Conservation (phyloP, 2,888 invertebrate genomes). For the Anorthoa munda region DNA sequence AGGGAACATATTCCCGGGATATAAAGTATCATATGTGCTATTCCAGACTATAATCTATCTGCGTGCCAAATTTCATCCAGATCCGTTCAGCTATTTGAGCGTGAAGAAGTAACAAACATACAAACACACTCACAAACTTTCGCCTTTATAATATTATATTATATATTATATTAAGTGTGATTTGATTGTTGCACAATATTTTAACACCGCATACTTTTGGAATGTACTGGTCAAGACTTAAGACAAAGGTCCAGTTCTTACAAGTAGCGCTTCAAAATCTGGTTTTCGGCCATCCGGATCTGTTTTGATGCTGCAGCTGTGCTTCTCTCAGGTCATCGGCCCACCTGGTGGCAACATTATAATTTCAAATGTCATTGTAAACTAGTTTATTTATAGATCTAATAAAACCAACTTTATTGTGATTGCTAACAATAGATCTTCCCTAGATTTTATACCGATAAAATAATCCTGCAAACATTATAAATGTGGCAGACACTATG, state of each 20-base stretch:
- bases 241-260: not conserved
- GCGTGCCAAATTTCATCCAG: too few relatives aligned
- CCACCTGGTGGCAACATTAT: not conserved
- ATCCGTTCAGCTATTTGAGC: too few relatives aligned
- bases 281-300: not conserved
- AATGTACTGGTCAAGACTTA: not conserved
- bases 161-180: too few relatives aligned
- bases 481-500: too few relatives aligned
- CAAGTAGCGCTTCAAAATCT: not conserved
- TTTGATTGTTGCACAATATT: not conserved
- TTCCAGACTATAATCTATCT: too few relatives aligned
- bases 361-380: slow-evolving; percentile 11
- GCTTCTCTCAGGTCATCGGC: not conserved
- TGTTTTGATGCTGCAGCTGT: slow-evolving; percentile 9
- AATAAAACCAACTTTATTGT: not conserved
- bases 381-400: slow-evolving; percentile 2
- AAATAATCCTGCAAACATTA: not conserved
- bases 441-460: not conserved
- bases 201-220: not conserved
- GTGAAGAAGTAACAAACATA: too few relatives aligned
- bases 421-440: not conserved
- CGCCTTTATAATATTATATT: too few relatives aligned
- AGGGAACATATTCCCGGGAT: too few relatives aligned
- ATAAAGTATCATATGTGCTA: too few relatives aligned
- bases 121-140: too few relatives aligned